Evolutionary conservation across 2,888 invertebrate genomes (phyloP).

Genomic region (Coleophora deauratella): DNA sequence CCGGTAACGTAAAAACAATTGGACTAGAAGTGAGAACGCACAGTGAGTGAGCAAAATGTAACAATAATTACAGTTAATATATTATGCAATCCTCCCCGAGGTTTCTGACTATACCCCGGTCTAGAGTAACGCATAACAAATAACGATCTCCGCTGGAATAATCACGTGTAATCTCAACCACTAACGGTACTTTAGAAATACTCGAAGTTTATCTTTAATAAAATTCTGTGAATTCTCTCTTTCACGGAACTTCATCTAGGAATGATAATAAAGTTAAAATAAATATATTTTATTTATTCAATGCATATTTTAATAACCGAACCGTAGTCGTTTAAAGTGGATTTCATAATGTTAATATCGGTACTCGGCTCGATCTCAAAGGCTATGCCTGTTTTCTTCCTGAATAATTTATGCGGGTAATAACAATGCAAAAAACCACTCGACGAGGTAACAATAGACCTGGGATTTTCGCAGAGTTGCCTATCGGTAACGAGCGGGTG

Average conservation of each 20-base stretch:
- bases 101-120: constrained; percentile 33
- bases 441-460: constrained; percentile 36
- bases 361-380: constrained; percentile 34
- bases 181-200: too few species aligned
- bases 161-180: too few species aligned
- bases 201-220: too few species aligned
- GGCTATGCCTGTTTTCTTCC: constrained; percentile 36
- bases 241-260: too few species aligned
- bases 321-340: constrained; percentile 35
- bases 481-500: constrained; percentile 24
- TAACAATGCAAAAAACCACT: constrained; percentile 34
- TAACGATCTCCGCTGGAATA: constrained; percentile 16
- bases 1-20: constrained; percentile 42
- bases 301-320: constrained; percentile 44
- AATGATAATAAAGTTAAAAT: too few species aligned
- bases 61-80: constrained; percentile 60
- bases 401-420: constrained; percentile 50
- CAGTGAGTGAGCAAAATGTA: constrained; percentile 36
- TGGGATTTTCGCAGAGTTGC: constrained; percentile 29
- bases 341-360: constrained; percentile 50
- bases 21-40: constrained; percentile 26
- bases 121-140: constrained; percentile 41
- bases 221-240: too few species aligned
- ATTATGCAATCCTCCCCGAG: constrained; percentile 53
- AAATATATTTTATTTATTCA: constrained; percentile 34